Evolutionary conservation across 2,888 invertebrate genomes (phyloP).

Genomic region (Chloroclystis v-ata): DNA sequence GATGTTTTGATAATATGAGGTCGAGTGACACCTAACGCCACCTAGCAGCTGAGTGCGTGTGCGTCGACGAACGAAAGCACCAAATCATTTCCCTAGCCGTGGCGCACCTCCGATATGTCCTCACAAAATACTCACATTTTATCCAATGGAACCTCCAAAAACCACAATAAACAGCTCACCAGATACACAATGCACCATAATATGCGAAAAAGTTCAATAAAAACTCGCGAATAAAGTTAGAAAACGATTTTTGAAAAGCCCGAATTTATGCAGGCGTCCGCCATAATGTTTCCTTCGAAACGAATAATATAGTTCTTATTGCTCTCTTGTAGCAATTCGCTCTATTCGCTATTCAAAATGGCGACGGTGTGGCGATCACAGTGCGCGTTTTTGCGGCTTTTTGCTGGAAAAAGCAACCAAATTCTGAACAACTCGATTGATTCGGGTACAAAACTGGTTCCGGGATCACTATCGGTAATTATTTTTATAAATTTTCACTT

Average conservation of each 20-base stretch:
- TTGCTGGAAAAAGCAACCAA: slow-evolving; percentile 66
- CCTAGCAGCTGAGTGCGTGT: slow-evolving; percentile 78
- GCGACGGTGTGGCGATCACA: slow-evolving; percentile 76
- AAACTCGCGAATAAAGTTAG: slow-evolving; percentile 76
- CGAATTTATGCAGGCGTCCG: slow-evolving; percentile 77
- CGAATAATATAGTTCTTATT: slow-evolving; percentile 79
- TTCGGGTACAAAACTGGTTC: slow-evolving; percentile 60
- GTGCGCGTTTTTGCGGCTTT: slow-evolving; percentile 73
- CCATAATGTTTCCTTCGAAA: slow-evolving; percentile 80
- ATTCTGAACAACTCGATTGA: slow-evolving; percentile 71
- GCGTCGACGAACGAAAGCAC: slow-evolving; percentile 78
- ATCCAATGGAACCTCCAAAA: slow-evolving; percentile 70
- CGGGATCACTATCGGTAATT: slow-evolving; percentile 73
- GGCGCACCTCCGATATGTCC: slow-evolving; percentile 77
- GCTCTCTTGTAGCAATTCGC: slow-evolving; percentile 75
- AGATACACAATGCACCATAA: slow-evolving; percentile 74
- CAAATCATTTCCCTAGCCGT: slow-evolving; percentile 79
- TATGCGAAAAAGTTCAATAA: slow-evolving; percentile 78
- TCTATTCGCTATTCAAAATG: slow-evolving; percentile 80
- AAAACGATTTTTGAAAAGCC: slow-evolving; percentile 79
- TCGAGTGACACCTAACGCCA: slow-evolving; percentile 72
- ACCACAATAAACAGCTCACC: slow-evolving; percentile 72
- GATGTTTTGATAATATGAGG: slow-evolving; percentile 67
- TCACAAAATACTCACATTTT: slow-evolving; percentile 75
- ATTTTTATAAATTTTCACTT: slow-evolving; percentile 66